A percentile compares a stretch with the other conserved stretches of the same genome.
These are phyloP conservation scores for Cryptus viduatorius DNA, from an alignment of 2,888 invertebrate species.

Conservation along the genomic window DNA sequence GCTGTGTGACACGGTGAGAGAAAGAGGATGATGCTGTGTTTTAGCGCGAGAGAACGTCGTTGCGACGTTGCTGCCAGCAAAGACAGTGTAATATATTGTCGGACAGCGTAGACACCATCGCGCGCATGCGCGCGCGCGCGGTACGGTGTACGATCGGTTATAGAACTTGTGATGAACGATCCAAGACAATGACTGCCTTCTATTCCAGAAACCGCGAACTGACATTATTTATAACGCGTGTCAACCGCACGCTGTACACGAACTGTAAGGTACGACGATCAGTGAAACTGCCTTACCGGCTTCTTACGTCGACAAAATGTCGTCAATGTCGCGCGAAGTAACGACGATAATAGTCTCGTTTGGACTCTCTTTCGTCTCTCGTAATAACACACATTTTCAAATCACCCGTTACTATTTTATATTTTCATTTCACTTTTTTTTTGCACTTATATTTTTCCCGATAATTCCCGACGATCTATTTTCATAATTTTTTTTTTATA, in stretches of 20 bases:
- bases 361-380: not conserved
- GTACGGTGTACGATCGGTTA: constrained; percentile 7
- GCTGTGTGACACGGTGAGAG: not conserved
- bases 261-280: not conserved
- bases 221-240: constrained; percentile 26
- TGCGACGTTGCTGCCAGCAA: constrained; percentile 13
- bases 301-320: not conserved
- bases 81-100: constrained; percentile 25
- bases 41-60: constrained; percentile 9
- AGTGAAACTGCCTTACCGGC: not conserved
- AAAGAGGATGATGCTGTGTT: constrained; percentile 11
- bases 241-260: constrained; percentile 10
- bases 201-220: constrained; percentile 14
- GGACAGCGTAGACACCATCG: constrained; percentile 12
- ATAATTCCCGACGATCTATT: no score
- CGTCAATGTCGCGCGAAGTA: not conserved
- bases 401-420: no score
- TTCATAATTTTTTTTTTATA: no score
- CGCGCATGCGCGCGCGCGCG: no score
- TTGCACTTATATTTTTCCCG: no score
- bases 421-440: no score
- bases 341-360: not conserved
- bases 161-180: constrained; percentile 24
- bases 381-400: not conserved
- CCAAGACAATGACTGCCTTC: constrained; percentile 27